Conservation (phyloP, 2,888 invertebrate species). For the Lycia hirtaria region DNA sequence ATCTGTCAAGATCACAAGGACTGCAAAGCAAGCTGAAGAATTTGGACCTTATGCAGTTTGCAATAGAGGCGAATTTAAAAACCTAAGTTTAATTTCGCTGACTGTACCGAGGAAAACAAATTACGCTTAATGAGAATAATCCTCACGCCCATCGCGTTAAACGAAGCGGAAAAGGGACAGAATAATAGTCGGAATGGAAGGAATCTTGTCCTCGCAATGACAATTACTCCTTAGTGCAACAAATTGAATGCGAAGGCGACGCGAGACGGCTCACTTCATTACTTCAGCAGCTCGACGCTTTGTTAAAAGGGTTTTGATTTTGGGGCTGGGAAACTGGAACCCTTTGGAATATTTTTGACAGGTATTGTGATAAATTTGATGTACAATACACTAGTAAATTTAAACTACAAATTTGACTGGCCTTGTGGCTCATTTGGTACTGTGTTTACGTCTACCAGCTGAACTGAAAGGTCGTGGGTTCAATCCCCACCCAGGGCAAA, state of each 20-base stretch:
- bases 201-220: constrained; percentile 52
- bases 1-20: constrained; percentile 45
- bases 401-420: too few species aligned
- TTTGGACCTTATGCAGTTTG: constrained; percentile 9
- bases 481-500: too few species aligned
- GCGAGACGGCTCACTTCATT: constrained; percentile 29
- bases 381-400: too few species aligned
- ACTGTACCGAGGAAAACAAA: constrained; percentile 51
- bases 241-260: constrained; percentile 45
- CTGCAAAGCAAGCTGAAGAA: neutral
- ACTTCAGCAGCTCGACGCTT: constrained; percentile 31
- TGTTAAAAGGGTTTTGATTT: constrained; percentile 27
- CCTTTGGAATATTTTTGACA: neutral
- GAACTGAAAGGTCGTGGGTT: too few species aligned
- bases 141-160: constrained; percentile 50
- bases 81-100: constrained; percentile 24
- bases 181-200: constrained; percentile 47
- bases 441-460: too few species aligned
- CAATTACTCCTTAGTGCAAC: constrained; percentile 48
- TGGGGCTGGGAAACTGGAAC: neutral
- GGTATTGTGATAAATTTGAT: neutral
- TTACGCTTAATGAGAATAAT: constrained; percentile 60
- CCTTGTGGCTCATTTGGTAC: too few species aligned
- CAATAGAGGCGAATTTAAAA: constrained; percentile 14
- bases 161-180: constrained; percentile 57